phyloP scores from a whole-genome alignment of 1,140 invertebrate species.

The Drosophila malerkotliana region DNA sequence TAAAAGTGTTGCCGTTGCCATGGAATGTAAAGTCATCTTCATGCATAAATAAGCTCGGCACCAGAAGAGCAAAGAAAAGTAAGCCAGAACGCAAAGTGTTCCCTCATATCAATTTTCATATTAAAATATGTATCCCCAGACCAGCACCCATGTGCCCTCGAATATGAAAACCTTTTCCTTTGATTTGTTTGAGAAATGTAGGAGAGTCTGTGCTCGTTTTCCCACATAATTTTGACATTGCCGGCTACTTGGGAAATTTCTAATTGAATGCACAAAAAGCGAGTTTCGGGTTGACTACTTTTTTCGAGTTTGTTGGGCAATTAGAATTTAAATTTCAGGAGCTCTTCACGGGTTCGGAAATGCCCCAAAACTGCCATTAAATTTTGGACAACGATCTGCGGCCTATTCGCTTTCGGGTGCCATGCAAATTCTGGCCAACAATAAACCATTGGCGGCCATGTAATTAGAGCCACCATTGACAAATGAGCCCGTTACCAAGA shows the following conservation, averaged over 20 bases:
- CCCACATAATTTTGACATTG: conserved; percentile 70
- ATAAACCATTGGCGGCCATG: conserved; percentile 36
- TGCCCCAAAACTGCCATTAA: background rate
- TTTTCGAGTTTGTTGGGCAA: conserved; percentile 11
- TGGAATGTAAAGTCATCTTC: conserved; percentile 81
- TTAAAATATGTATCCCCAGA: conserved; percentile 60
- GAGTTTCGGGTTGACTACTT: conserved; percentile 16
- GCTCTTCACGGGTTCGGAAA: too few species aligned
- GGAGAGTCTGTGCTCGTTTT: conserved; percentile 31
- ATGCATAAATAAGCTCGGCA: conserved; percentile 75
- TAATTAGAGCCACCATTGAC: conserved; percentile 47
- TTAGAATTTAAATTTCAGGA: conserved; percentile 16
- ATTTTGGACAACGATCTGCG: background rate
- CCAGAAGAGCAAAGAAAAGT: conserved; percentile 19
- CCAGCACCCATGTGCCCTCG: conserved; percentile 3
- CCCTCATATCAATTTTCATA: conserved; percentile 78
- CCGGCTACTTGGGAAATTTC: conserved; percentile 49
- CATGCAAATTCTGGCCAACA: conserved; percentile 30
- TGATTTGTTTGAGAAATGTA: conserved; percentile 58
- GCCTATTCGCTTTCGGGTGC: background rate
- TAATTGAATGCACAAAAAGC: conserved; percentile 71
- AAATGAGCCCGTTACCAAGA: conserved; percentile 27
- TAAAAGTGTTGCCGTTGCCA: conserved; percentile 74
- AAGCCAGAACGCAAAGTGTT: conserved; percentile 41
- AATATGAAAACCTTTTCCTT: conserved; percentile 34